Percentiles rank a stretch among this genome's conserved stretches.
These are phyloP conservation scores for Calosoma granatense DNA, from an alignment of 1,140 invertebrate species.

Conservation along the genomic window DNA sequence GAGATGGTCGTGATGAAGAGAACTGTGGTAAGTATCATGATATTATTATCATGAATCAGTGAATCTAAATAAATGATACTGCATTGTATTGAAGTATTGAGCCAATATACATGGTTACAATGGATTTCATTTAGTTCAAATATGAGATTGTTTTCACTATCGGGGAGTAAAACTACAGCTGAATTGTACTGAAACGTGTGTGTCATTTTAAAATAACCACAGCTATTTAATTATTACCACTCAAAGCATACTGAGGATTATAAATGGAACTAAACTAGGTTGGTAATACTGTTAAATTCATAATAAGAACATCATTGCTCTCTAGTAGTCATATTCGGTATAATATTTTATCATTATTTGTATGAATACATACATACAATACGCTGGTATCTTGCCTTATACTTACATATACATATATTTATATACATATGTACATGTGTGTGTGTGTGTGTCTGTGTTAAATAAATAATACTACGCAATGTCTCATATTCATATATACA, in stretches of 20 bases:
- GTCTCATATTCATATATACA: slow-evolving; percentile 4
- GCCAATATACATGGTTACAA: not conserved
- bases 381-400: not conserved
- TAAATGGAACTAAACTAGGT: slow-evolving; percentile 2
- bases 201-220: not conserved
- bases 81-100: not conserved
- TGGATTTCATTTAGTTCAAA: not conserved
- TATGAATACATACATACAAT: not conserved
- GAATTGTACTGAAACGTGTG: no score
- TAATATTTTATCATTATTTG: not conserved
- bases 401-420: no score
- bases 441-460: no score
- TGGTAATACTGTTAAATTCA: not conserved
- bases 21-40: slow-evolving; percentile 70
- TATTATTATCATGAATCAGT: not conserved
- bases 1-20: slow-evolving; percentile 79
- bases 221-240: not conserved
- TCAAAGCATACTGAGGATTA: slow-evolving; percentile 5
- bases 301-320: not conserved
- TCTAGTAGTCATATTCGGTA: not conserved
- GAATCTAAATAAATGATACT: not conserved
- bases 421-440: no score
- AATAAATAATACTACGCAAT: no score
- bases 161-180: no score
- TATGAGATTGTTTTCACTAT: no score